Evolutionary conservation across 2,797 vertebrate species (phyloP).

Genomic region (Macrochelys suwanniensis): DNA sequence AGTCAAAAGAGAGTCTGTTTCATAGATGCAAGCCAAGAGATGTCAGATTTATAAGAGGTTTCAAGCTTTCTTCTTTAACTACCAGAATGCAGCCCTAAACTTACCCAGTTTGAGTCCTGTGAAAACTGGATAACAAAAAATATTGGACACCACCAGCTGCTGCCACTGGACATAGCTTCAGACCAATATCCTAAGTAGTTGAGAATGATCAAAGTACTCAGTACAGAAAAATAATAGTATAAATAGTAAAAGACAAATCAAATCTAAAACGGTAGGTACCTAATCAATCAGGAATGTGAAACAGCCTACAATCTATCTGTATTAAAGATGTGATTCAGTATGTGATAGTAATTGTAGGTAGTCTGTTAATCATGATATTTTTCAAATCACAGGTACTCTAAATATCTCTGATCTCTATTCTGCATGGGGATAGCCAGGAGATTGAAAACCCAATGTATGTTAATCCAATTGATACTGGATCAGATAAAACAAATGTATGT

Average conservation of each 20-base stretch:
- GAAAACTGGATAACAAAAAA: not conserved
- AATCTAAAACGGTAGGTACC: conserved; percentile 4
- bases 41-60: not conserved
- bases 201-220: not conserved
- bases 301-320: conserved; percentile 18
- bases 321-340: conserved; percentile 20
- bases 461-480: not conserved
- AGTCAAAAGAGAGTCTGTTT: not conserved
- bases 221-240: conserved; percentile 2
- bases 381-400: not conserved
- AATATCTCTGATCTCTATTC: not conserved
- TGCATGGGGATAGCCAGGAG: not conserved
- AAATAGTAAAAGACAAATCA: conserved; percentile 52
- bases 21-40: not conserved
- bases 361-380: not conserved
- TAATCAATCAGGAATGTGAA: not conserved
- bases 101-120: not conserved
- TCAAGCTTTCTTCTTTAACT: not conserved
- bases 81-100: not conserved
- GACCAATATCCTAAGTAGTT: not conserved
- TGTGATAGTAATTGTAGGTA: not conserved
- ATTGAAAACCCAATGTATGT: not conserved
- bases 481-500: conserved; percentile 15
- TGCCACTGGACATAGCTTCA: not conserved
- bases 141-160: not conserved